phyloP scores from a whole-genome alignment of 2,113 vertebrate genomes.

The Daubentonia madagascariensis region DNA sequence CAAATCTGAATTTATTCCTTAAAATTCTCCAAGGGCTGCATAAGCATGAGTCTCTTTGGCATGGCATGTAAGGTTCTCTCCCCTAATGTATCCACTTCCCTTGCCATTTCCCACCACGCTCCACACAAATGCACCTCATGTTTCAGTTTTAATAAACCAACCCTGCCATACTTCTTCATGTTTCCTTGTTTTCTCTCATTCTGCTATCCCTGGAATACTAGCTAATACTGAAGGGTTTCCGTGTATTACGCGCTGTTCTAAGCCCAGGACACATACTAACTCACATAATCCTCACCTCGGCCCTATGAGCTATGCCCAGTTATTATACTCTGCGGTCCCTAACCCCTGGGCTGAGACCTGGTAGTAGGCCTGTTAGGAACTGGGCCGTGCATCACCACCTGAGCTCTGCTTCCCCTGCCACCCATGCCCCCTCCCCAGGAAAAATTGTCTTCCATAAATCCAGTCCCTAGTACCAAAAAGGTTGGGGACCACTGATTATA shows the following conservation, averaged over 20 bases:
- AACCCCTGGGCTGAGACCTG: no score
- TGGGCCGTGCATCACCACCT: no score
- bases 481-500: not conserved
- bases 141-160: not conserved
- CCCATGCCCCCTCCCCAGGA: no score
- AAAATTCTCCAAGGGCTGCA: not conserved
- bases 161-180: not conserved
- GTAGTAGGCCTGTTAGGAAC: no score
- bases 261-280: not conserved
- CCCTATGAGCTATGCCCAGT: not conserved
- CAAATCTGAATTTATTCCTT: conserved; percentile 15
- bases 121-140: not conserved
- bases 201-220: not conserved
- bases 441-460: no score
- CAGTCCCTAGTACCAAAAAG: no score
- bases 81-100: not conserved
- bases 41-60: not conserved
- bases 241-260: not conserved
- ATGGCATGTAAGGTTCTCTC: not conserved
- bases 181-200: not conserved
- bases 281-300: not conserved
- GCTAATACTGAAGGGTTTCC: not conserved
- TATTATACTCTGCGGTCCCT: not conserved
- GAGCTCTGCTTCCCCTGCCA: no score
- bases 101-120: not conserved